Evolutionary conservation across 2,888 invertebrate species (phyloP), one percentile per base, ranked within the genome.

Genomic region (Drosophila pegasa): DNA sequence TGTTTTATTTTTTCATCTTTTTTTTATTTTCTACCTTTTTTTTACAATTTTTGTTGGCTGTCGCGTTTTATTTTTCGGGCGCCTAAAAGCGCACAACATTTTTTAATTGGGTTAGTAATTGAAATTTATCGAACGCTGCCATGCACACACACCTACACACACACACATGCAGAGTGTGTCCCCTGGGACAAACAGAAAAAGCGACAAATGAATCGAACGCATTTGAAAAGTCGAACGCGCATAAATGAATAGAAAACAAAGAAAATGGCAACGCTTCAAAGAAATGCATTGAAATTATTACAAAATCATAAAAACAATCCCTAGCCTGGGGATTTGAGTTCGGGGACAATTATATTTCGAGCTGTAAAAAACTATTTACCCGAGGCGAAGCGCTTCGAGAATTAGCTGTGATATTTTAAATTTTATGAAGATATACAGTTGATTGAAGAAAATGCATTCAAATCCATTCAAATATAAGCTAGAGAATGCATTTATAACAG

Each of bases 71-170:
- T 69, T 69, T 79, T 63, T 62, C 63, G 88, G 68, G 62, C 75
- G 64, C 84, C 88, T 88, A 86, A 88, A 84, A 88, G 88, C 75
- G 81, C 66, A 73, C 81, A 86, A 71, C 84, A 82, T 82, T 87
- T 88, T 89, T 89, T 89, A 89, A 89, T 89, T 89, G 89, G 89
- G 89, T 89, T 89, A 89, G 89, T 90, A 89, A 89, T 89, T 89
- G 90, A 89, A 89, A 89, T 89, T 90, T 89, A 89, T 90, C 88
- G 85, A 87, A 80, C 80, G 69, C 62, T 69, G 59, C 65, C 80
- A 80, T 69, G 64, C 69, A 66, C 50, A 50, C 54, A 67, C 59
- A 66, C 71, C 75, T 63, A 66, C 67, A 64, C 51, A 60, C 47
- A 64, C 41, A 40, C 50, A 29, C 64, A 73, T 66, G 64, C 61